Evolutionary conservation across 2,888 invertebrate species (phyloP).

Genomic region (Aporophyla lueneburgensis): DNA sequence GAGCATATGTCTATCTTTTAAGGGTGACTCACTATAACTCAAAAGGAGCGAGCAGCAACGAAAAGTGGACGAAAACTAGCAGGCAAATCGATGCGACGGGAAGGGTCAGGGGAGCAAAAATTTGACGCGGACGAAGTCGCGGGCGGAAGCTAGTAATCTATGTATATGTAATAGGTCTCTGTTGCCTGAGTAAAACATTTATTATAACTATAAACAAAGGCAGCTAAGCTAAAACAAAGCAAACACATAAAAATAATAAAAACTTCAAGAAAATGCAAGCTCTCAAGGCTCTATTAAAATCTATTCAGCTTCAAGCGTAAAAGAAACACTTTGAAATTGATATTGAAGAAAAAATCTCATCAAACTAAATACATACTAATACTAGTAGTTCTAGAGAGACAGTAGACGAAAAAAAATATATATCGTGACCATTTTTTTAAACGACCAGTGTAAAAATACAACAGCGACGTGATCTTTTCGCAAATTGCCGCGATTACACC

Average conservation of each 20-base stretch:
- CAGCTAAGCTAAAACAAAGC: neutral
- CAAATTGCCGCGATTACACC: slow-evolving; percentile 79
- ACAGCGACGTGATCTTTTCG: slow-evolving; percentile 75
- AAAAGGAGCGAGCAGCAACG: too few relatives aligned
- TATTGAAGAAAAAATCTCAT: slow-evolving; percentile 51
- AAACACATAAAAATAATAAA: neutral
- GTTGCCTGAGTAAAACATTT: too few relatives aligned
- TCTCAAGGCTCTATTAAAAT: slow-evolving; percentile 22
- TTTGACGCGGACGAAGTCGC: too few relatives aligned
- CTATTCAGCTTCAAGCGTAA: slow-evolving; percentile 22
- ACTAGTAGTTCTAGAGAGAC: slow-evolving; percentile 34
- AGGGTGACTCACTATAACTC: too few relatives aligned
- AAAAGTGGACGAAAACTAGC: too few relatives aligned
- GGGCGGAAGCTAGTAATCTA: too few relatives aligned
- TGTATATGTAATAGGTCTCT: too few relatives aligned
- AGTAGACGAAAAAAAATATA: slow-evolving; percentile 59
- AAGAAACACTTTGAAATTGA: slow-evolving; percentile 50
- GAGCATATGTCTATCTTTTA: too few relatives aligned
- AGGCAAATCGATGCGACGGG: too few relatives aligned
- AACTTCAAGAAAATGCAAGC: slow-evolving; percentile 14
- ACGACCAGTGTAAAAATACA: slow-evolving; percentile 73
- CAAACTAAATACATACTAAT: slow-evolving; percentile 38
- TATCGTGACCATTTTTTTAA: slow-evolving; percentile 72
- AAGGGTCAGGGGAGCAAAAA: too few relatives aligned
- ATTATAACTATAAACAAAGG: neutral